phyloP scores from a whole-genome alignment of 2,888 invertebrate genomes.

The Dolichopus griseipennis region DNA sequence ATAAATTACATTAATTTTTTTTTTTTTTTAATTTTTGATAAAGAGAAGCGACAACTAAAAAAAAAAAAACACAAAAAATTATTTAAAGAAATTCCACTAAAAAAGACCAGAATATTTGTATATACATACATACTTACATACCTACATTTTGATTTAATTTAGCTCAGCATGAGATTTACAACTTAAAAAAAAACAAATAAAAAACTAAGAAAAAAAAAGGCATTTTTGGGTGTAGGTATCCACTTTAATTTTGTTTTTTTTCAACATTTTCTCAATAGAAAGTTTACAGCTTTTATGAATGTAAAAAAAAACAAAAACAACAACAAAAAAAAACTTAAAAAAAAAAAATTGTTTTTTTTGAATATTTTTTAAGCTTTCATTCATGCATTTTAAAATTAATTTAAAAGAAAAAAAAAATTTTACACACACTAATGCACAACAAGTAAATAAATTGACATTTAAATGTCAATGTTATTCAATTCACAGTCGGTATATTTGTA shows the following conservation, averaged over 20 bases:
- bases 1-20: too few species aligned
- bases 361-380: neutral
- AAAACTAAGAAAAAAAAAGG: neutral
- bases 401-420: neutral
- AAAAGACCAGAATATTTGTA: too few species aligned
- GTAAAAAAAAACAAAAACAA: neutral
- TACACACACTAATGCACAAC: too few species aligned
- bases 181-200: neutral
- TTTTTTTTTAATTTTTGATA: too few species aligned
- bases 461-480: too few species aligned
- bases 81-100: too few species aligned
- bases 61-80: too few species aligned
- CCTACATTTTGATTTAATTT: neutral
- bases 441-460: too few species aligned
- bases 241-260: neutral
- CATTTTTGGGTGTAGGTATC: neutral
- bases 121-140: too few species aligned
- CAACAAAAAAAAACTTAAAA: neutral
- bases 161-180: constrained; percentile 1
- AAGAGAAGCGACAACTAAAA: too few species aligned
- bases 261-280: neutral
- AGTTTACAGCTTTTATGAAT: constrained; percentile 1
- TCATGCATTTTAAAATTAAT: neutral
- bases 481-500: too few species aligned
- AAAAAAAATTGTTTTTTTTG: neutral